Evolutionary conservation across 2,888 invertebrate genomes (phyloP), one percentile per base, ranked within the genome.

Genomic region (Asteroscopus sphinx): DNA sequence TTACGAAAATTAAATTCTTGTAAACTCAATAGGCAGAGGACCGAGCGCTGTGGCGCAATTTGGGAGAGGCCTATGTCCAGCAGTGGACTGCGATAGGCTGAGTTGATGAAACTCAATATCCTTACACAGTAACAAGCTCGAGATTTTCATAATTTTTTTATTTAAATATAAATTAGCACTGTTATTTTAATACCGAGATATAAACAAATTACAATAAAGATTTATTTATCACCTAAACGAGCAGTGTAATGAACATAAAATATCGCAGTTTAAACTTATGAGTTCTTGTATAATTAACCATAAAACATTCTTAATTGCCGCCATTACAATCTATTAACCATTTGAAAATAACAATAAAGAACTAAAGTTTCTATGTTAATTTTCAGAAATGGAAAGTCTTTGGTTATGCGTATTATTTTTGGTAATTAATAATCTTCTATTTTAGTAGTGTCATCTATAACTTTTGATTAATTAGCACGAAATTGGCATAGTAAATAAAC

Each of bases 281-380:
- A 41, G 26, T 36, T 39, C 21, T 28, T 60, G 32, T 42, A 46
- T 60, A 68, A 49, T 60, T 41, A 68, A 41, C 26, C 35, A 68
- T 68, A 36, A 68, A 63, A 68, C 36, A 49, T 32, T 13, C 12
- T 35, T 45, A 35, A 63, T 45, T 51, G 41, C 36, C 15, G 9
- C 39, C 33, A 30, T 68, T 60, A 49, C 30, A 44, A 48, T 44
- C 11, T 30, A 42, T 65, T 32, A 15, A 37, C 17, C 25, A 41
- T 66, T 62, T 30, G n/a, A 28, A 58, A 15, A 55, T 15, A 55
- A 45, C 30, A 61, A 26, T 12, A 40, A 12, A 41, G n/a, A 46
- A 46, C 30, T 37, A 21, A n/a, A n/a, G n/a, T n/a, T n/a, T 4
- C 4, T 21, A 25, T 28, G 42, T 33, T 26, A 26, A 40, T 41